These are phyloP conservation scores for Pantala flavescens DNA, from an alignment of 1,140 invertebrate genomes.

Conservation along the genomic window DNA sequence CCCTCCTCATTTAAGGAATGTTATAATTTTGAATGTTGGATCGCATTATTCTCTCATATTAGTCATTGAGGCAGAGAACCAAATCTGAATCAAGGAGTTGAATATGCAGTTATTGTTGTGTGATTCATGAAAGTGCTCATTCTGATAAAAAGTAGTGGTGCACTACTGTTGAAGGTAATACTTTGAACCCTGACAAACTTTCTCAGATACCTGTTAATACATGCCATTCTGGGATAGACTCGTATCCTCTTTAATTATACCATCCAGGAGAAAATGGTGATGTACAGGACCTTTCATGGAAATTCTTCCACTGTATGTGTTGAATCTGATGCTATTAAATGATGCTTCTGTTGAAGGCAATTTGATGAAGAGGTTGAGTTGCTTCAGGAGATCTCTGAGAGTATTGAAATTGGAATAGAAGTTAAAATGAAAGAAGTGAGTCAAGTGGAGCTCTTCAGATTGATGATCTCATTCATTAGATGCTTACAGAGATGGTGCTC, in stretches of 20 bases:
- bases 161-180: too few relatives aligned
- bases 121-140: too few relatives aligned
- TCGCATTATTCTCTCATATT: too few relatives aligned
- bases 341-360: background rate
- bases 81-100: too few relatives aligned
- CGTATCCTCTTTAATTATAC: background rate
- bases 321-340: background rate
- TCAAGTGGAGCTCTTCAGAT: background rate
- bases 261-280: background rate
- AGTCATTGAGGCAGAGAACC: too few relatives aligned
- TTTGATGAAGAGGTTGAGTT: background rate
- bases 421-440: background rate
- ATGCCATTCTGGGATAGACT: background rate
- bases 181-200: too few relatives aligned
- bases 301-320: background rate
- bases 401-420: background rate
- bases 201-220: background rate
- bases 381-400: background rate
- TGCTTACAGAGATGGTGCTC: too few relatives aligned
- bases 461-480: too few relatives aligned
- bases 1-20: too few relatives aligned
- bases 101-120: too few relatives aligned
- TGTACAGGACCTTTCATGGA: background rate
- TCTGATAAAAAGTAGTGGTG: too few relatives aligned
- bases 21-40: too few relatives aligned